Conservation (phyloP, 2,797 vertebrate genomes). For the Xenopus petersii region DNA sequence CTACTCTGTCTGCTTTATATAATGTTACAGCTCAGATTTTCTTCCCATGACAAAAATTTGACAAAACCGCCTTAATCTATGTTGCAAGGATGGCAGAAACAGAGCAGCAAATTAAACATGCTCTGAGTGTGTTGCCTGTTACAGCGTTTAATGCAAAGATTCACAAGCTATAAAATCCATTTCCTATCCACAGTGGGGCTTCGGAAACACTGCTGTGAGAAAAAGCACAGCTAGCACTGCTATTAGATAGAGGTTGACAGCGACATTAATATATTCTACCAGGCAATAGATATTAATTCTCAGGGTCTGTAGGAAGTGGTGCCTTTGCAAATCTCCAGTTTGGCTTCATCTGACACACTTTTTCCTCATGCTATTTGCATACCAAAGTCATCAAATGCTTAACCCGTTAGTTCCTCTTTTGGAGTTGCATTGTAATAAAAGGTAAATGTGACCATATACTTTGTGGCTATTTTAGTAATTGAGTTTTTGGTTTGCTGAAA, state of each 20-base stretch:
- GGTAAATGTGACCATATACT: too few relatives aligned
- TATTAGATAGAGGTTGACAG: conserved; percentile 34
- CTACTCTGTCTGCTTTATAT: too few relatives aligned
- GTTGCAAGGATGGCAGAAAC: neutral
- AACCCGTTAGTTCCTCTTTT: neutral
- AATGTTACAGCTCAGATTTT: neutral
- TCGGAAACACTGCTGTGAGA: conserved; percentile 41
- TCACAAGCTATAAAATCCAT: conserved; percentile 46
- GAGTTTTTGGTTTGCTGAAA: too few relatives aligned
- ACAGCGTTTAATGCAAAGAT: conserved; percentile 46
- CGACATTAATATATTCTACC: conserved; percentile 41
- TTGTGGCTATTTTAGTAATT: too few relatives aligned
- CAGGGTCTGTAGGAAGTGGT: conserved; percentile 29
- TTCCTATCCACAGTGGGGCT: conserved; percentile 45
- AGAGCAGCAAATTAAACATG: conserved; percentile 13
- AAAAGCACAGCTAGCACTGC: conserved; percentile 28
- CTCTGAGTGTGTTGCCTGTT: conserved; percentile 10
- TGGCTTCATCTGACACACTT: conserved; percentile 27
- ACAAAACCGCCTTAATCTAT: neutral
- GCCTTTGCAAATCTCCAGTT: conserved; percentile 36
- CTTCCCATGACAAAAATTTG: neutral
- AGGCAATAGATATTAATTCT: conserved; percentile 42
- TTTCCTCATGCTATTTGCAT: conserved; percentile 2
- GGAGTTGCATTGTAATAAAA: too few relatives aligned
- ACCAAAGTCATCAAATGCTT: conserved; percentile 15